Conservation (phyloP, 2,797 vertebrate species). For the Poecile montanus region DNA sequence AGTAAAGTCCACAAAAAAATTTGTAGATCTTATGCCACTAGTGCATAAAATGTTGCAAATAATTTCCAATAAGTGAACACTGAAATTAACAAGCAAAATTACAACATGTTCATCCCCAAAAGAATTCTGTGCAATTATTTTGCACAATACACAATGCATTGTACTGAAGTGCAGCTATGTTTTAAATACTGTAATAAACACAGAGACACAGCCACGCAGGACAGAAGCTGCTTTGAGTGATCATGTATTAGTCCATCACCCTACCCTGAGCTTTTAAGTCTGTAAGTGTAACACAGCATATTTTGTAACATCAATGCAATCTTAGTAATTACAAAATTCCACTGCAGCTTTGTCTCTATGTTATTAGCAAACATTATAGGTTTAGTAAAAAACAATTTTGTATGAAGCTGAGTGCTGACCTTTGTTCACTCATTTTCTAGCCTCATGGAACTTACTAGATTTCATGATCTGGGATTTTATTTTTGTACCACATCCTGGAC, state of each 20-base stretch:
- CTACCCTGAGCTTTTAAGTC: not conserved
- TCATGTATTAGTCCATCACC: not conserved
- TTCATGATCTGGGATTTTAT: not conserved
- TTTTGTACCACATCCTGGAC: not conserved
- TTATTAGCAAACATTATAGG: constrained; percentile 1
- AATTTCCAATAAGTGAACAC: not conserved
- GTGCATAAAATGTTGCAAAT: not conserved
- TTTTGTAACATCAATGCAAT: constrained; percentile 53
- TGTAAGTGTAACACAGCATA: not conserved
- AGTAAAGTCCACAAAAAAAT: not conserved
- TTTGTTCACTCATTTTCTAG: not conserved
- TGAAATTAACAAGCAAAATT: not conserved
- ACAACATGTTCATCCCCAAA: not conserved
- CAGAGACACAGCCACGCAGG: not conserved
- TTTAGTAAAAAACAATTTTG: not conserved
- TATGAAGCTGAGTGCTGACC: not conserved
- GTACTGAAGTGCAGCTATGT: not conserved
- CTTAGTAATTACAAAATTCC: constrained; percentile 28
- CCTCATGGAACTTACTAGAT: not conserved
- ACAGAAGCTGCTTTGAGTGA: not conserved
- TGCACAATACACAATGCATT: not conserved
- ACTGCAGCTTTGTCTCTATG: not conserved
- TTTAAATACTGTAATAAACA: not conserved
- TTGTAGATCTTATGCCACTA: not conserved
- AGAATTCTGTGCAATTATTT: not conserved